phyloP scores from a whole-genome alignment of 2,888 invertebrate species.

The Cyclophora albipunctata region DNA sequence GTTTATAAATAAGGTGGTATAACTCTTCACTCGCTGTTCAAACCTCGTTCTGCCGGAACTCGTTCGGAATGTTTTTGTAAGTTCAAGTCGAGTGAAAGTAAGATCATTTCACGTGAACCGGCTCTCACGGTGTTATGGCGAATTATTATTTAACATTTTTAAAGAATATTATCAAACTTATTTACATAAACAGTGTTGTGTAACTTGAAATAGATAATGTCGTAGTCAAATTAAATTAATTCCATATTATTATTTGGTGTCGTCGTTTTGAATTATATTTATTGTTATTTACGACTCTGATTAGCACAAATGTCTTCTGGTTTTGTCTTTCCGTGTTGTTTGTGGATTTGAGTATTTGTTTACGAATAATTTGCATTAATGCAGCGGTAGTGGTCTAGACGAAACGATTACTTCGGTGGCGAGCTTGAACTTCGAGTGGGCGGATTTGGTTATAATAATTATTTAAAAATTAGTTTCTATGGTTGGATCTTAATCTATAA shows the following conservation, averaged over 20 bases:
- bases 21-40: no score
- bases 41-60: slow-evolving; percentile 46
- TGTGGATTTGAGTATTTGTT: not conserved
- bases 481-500: no score
- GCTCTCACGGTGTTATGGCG: slow-evolving; percentile 51
- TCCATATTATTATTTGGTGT: not conserved
- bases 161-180: slow-evolving; percentile 6
- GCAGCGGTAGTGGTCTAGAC: no score
- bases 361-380: not conserved
- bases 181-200: slow-evolving; percentile 7
- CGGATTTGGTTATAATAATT: no score
- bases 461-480: no score
- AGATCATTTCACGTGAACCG: slow-evolving; percentile 46
- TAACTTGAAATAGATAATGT: slow-evolving; percentile 7
- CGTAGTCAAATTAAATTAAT: slow-evolving; percentile 5
- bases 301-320: not conserved
- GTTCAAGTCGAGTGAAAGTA: slow-evolving; percentile 53
- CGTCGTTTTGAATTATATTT: not conserved
- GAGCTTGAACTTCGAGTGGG: no score
- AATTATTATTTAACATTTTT: slow-evolving; percentile 54
- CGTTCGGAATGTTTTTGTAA: slow-evolving; percentile 37
- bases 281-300: not conserved
- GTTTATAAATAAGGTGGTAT: no score
- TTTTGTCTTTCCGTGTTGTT: not conserved
- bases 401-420: no score